Percentiles rank a stretch among this genome's conserved stretches.
phyloP scores from a whole-genome alignment of 2,797 vertebrate species.

The Premnoplex brunnescens region DNA sequence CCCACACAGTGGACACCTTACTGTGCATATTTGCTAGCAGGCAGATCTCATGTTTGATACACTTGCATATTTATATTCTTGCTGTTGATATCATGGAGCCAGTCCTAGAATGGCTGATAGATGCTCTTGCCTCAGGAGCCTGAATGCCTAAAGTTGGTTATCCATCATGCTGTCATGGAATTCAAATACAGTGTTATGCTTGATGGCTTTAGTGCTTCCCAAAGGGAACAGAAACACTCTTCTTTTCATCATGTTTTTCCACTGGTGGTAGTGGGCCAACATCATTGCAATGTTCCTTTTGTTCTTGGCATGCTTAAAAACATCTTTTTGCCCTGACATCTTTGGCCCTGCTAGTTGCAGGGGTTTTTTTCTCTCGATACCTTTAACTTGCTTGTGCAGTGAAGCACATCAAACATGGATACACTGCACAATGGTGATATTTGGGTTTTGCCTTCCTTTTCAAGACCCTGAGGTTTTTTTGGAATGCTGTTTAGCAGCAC shows the following conservation, averaged over 20 bases:
- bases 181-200: background rate
- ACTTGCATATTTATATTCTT: background rate
- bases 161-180: background rate
- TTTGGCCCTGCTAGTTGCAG: background rate
- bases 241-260: background rate
- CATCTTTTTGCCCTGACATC: background rate
- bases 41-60: background rate
- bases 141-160: background rate
- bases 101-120: background rate
- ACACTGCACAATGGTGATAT: background rate
- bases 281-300: background rate
- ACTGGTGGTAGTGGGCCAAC: background rate
- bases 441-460: background rate
- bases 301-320: background rate
- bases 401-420: background rate
- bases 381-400: background rate
- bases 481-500: background rate
- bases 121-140: background rate
- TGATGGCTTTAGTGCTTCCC: background rate
- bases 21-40: background rate
- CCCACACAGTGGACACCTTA: background rate
- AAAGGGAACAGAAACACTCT: background rate
- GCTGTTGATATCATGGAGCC: background rate
- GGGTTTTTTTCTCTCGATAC: background rate
- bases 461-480: background rate